Conservation (phyloP, 2,113 vertebrate genomes). For the Nibea albiflora region DNA sequence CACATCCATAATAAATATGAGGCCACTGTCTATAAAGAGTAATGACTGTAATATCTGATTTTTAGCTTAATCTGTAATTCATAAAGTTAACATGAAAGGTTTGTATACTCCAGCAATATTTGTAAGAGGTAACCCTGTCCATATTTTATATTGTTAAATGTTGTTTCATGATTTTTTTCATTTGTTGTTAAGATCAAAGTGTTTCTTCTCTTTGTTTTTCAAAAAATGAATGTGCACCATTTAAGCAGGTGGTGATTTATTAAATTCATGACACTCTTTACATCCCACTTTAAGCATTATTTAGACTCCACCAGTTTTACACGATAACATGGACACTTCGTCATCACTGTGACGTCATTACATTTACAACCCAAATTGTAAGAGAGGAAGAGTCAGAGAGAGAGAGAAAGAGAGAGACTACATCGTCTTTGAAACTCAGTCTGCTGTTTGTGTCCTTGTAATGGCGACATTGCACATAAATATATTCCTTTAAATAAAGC, state of each 20-base stretch:
- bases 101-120: not conserved
- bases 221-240: not conserved
- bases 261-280: slow-evolving; percentile 94
- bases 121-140: not conserved
- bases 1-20: not conserved
- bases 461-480: slow-evolving; percentile 75
- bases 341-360: slow-evolving; percentile 46
- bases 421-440: slow-evolving; percentile 22
- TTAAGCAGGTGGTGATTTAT: slow-evolving; percentile 86
- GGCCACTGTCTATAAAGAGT: too few species aligned
- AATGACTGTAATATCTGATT: not conserved
- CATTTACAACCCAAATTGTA: slow-evolving; percentile 42
- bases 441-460: slow-evolving; percentile 17
- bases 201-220: too few species aligned
- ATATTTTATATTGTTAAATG: too few species aligned
- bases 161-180: too few species aligned
- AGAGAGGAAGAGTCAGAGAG: not conserved
- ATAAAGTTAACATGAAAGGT: not conserved
- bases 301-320: slow-evolving; percentile 41
- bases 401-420: slow-evolving; percentile 14
- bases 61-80: not conserved
- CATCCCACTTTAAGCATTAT: slow-evolving; percentile 84
- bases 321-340: slow-evolving; percentile 43
- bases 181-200: too few species aligned
- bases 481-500: slow-evolving; percentile 73